Conservation (phyloP, 2,888 invertebrate species). For the Archips xylosteana region DNA sequence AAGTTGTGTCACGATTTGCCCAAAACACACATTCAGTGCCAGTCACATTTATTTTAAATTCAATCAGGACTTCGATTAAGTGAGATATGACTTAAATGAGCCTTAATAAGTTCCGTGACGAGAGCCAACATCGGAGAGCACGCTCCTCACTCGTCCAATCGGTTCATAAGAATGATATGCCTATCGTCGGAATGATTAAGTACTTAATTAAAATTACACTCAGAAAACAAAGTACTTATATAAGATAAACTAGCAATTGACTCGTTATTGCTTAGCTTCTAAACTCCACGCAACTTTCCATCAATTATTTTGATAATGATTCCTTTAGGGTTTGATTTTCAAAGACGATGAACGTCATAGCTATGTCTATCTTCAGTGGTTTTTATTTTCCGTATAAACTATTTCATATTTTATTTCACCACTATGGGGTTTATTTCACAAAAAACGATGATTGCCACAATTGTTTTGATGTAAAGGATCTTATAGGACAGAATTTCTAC, state of each 20-base stretch:
- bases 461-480: too few relatives aligned
- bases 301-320: too few relatives aligned
- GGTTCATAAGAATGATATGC: background rate
- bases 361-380: too few relatives aligned
- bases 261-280: too few relatives aligned
- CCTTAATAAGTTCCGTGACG: background rate
- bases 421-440: too few relatives aligned
- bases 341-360: too few relatives aligned
- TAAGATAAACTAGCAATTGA: background rate
- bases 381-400: too few relatives aligned
- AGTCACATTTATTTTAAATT: background rate
- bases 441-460: too few relatives aligned
- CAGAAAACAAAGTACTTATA: constrained; percentile 6
- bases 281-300: too few relatives aligned
- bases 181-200: constrained; percentile 1
- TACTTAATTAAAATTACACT: background rate
- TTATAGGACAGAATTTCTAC: too few relatives aligned
- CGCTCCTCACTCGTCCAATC: background rate
- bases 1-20: background rate
- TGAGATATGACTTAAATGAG: background rate
- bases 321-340: too few relatives aligned
- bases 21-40: background rate
- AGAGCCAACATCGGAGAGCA: background rate
- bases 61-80: background rate
- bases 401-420: too few relatives aligned